These are phyloP conservation scores for Drosophila seguyi DNA, from an alignment of 1,140 invertebrate genomes.

Conservation along the genomic window DNA sequence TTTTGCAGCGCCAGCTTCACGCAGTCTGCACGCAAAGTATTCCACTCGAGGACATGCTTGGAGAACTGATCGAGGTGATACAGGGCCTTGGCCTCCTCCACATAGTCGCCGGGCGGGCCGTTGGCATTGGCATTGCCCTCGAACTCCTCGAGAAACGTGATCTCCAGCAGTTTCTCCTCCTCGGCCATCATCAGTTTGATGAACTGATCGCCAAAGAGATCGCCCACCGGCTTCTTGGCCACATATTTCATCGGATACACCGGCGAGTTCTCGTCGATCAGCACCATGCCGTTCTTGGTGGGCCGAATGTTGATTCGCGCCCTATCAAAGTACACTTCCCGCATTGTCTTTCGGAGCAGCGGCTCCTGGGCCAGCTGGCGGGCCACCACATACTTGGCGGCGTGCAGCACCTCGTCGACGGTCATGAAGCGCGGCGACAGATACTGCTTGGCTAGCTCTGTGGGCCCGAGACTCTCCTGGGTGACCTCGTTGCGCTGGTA, in stretches of 20 bases:
- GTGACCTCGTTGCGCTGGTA: constrained; percentile 99
- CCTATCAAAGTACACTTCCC: constrained; percentile 96
- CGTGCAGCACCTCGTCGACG: constrained; percentile 93
- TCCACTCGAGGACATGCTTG: constrained; percentile 98
- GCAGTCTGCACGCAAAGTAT: constrained; percentile 93
- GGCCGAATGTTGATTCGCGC: constrained; percentile 93
- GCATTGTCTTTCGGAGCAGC: constrained; percentile 92
- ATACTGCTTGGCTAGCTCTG: constrained; percentile 92
- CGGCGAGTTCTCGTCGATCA: constrained; percentile 97
- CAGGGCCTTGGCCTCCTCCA: constrained; percentile 96
- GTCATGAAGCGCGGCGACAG: constrained; percentile 86
- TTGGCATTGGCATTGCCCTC: constrained; percentile 90
- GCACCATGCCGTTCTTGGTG: constrained; percentile 96
- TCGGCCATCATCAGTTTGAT: constrained; percentile 93
- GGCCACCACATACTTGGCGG: constrained; percentile 97
- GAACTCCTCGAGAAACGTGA: constrained; percentile 91
- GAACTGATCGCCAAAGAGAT: constrained; percentile 96
- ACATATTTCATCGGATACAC: constrained; percentile 96
- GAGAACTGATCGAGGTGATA: constrained; percentile 98
- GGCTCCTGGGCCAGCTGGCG: constrained; percentile 97
- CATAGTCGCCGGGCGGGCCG: constrained; percentile 87
- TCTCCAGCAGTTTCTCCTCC: constrained; percentile 93
- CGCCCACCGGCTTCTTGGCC: constrained; percentile 96
- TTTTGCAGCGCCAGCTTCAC: constrained; percentile 95
- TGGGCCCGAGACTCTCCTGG: constrained; percentile 93